Conservation (phyloP, 2,888 invertebrate species). For the Lagria hirta region DNA sequence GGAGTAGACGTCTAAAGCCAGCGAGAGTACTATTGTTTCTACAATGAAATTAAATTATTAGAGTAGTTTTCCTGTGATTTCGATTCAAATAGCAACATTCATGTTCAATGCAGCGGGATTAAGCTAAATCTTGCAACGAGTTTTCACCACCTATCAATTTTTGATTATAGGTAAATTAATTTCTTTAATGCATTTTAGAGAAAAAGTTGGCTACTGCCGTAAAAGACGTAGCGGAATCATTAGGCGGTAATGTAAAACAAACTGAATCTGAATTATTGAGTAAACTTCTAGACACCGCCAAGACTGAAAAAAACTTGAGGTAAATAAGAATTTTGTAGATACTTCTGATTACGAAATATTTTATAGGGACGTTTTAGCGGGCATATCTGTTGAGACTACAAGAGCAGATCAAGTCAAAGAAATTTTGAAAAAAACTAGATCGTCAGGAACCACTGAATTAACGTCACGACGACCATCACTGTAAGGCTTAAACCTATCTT, state of each 20-base stretch:
- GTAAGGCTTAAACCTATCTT: conserved; percentile 1
- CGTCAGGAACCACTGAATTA: neutral
- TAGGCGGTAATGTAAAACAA: conserved; percentile 68
- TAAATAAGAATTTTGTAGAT: no score
- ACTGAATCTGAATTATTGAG: conserved; percentile 74
- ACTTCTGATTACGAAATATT: no score
- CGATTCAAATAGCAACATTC: no score
- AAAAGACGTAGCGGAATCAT: conserved; percentile 67
- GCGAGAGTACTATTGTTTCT: no score
- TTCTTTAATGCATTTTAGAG: conserved; percentile 34
- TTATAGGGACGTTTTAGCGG: conserved; percentile 69
- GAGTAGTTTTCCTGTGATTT: no score
- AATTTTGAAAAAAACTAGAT: conserved; percentile 14
- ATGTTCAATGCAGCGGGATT: no score
- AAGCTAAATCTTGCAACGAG: no score
- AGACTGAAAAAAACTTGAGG: no score
- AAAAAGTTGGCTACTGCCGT: conserved; percentile 63
- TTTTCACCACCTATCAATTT: no score
- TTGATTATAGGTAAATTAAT: neutral
- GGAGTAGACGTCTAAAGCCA: no score
- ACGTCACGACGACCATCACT: neutral
- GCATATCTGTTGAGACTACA: conserved; percentile 74
- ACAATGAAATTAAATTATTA: no score
- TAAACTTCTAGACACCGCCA: conserved; percentile 61
- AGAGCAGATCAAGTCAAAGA: conserved; percentile 60